Conservation (phyloP, 1,140 invertebrate species). For the Theocolax elegans region DNA sequence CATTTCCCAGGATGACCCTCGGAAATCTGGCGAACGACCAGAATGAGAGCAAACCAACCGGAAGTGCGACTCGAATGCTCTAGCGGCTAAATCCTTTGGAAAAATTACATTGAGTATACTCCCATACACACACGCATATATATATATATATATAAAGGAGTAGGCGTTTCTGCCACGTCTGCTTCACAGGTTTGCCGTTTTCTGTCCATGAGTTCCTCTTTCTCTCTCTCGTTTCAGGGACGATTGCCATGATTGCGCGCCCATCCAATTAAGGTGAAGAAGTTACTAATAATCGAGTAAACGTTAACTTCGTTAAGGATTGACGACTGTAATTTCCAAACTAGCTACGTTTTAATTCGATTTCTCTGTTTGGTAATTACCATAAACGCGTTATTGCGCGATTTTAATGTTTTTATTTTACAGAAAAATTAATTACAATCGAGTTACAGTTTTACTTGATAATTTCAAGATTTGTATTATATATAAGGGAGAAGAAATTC, state of each 20-base stretch:
- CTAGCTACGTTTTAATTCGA: too few species aligned
- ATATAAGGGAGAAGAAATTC: too few species aligned
- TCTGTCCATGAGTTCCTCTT: neutral
- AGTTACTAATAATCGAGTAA: constrained; percentile 15
- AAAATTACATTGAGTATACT: neutral
- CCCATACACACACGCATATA: too few species aligned
- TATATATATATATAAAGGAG: too few species aligned
- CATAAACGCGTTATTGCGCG: too few species aligned
- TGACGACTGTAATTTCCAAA: too few species aligned
- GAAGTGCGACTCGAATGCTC: neutral
- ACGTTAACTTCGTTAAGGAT: too few species aligned
- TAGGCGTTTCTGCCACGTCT: neutral
- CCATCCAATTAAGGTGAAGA: neutral
- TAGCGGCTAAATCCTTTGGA: neutral
- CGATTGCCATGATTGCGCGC: neutral
- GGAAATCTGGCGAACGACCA: constrained; percentile 26
- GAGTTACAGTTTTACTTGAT: too few species aligned
- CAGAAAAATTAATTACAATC: too few species aligned
- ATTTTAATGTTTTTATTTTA: too few species aligned
- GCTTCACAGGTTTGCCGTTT: neutral
- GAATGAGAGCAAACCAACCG: neutral
- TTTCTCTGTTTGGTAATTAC: too few species aligned
- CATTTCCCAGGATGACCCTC: neutral
- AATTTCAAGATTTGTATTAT: too few species aligned
- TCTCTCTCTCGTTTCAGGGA: neutral